phyloP scores from a whole-genome alignment of 2,888 invertebrate genomes.

The Maniola hyperantus region DNA sequence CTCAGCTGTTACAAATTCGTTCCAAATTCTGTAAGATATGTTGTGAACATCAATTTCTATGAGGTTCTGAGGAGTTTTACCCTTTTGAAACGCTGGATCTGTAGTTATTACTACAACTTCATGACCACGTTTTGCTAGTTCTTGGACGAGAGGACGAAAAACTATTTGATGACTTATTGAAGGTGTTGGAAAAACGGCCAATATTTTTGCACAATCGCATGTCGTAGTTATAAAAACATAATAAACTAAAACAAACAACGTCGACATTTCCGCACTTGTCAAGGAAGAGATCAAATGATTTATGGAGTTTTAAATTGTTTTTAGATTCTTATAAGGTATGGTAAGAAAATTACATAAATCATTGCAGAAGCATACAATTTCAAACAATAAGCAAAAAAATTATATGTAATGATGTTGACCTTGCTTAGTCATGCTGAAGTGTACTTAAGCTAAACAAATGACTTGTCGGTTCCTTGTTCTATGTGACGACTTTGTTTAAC shows the following conservation, averaged over 20 bases:
- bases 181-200: slow-evolving; percentile 54
- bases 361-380: slow-evolving; percentile 9
- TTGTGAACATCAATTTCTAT: slow-evolving; percentile 58
- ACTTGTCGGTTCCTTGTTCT: background rate
- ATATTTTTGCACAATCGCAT: slow-evolving; percentile 50
- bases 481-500: background rate
- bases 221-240: slow-evolving; percentile 1
- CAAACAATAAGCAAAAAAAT: slow-evolving; percentile 9
- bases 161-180: slow-evolving; percentile 57
- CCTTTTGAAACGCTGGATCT: slow-evolving; percentile 52
- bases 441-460: slow-evolving; percentile 7
- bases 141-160: slow-evolving; percentile 54
- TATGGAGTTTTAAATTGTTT: slow-evolving; percentile 4
- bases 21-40: slow-evolving; percentile 48
- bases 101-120: slow-evolving; percentile 59
- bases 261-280: slow-evolving; percentile 12
- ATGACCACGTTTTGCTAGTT: slow-evolving; percentile 60
- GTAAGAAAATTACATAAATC: background rate
- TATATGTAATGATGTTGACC: slow-evolving; percentile 8
- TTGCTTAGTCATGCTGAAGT: slow-evolving; percentile 10
- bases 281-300: slow-evolving; percentile 7
- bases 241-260: slow-evolving; percentile 16
- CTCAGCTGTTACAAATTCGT: slow-evolving; percentile 29
- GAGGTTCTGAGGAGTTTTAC: slow-evolving; percentile 50
- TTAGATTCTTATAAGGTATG: slow-evolving; percentile 14